Conservation (phyloP, 2,888 invertebrate genomes). For the Willowsia nigromaculata region DNA sequence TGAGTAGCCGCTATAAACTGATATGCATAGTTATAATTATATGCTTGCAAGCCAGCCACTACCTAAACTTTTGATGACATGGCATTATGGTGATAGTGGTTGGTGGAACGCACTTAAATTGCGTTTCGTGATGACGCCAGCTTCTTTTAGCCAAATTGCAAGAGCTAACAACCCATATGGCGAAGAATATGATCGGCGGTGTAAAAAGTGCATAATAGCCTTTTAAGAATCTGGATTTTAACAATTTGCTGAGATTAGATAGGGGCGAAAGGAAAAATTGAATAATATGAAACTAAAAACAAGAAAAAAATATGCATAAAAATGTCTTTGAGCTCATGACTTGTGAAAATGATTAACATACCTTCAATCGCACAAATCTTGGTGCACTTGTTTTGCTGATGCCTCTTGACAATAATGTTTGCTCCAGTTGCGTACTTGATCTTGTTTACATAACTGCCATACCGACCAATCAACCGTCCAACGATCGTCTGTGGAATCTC, state of each 20-base stretch:
- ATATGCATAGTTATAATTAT: no score
- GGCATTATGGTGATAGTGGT: no score
- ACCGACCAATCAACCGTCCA: conserved; percentile 92
- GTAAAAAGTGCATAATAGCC: no score
- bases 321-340: no score
- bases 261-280: no score
- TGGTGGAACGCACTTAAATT: no score
- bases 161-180: background rate
- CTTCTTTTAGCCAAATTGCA: background rate
- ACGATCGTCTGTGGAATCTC: conserved; percentile 88
- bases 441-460: conserved; percentile 89
- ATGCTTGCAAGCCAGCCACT: background rate
- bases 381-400: conserved; percentile 86
- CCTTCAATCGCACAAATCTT: conserved; percentile 93
- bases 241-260: no score
- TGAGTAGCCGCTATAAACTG: no score
- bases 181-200: background rate
- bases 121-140: background rate
- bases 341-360: no score
- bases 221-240: no score
- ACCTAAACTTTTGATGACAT: background rate
- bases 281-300: no score
- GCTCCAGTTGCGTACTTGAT: conserved; percentile 90
- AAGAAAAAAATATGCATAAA: no score
- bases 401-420: conserved; percentile 88